These are phyloP conservation scores for Chrysolina oricalcia DNA, from an alignment of 2,888 invertebrate genomes.

Conservation along the genomic window DNA sequence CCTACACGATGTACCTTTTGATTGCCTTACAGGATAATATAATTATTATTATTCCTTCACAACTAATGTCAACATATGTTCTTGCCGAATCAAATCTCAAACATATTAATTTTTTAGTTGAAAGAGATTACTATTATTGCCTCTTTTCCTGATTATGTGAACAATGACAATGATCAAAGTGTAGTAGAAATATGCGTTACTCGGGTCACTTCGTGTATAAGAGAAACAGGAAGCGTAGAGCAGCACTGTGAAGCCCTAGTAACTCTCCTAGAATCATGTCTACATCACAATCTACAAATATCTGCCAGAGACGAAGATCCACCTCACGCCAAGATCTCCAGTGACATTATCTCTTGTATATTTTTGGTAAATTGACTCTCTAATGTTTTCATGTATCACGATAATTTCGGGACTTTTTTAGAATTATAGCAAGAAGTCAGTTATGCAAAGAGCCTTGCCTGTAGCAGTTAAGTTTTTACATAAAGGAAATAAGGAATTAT, in stretches of 20 bases:
- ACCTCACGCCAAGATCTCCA: slow-evolving; percentile 96
- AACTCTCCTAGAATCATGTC: slow-evolving; percentile 87
- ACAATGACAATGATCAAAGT: slow-evolving; percentile 93
- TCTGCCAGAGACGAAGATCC: slow-evolving; percentile 88
- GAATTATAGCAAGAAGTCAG: slow-evolving; percentile 81
- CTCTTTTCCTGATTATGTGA: slow-evolving; percentile 86
- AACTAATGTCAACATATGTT: no score
- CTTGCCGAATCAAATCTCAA: no score
- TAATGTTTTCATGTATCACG: slow-evolving; percentile 16
- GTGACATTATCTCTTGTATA: slow-evolving; percentile 94
- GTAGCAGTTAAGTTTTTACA: slow-evolving; percentile 93
- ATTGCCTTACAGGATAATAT: no score
- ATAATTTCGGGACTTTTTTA: slow-evolving; percentile 66
- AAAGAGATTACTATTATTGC: slow-evolving; percentile 87
- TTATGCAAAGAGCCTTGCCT: slow-evolving; percentile 90
- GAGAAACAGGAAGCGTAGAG: slow-evolving; percentile 91
- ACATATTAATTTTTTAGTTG: slow-evolving; percentile 71
- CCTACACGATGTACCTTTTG: no score
- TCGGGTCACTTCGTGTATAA: slow-evolving; percentile 90
- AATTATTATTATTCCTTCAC: no score
- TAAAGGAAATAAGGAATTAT: slow-evolving; percentile 91
- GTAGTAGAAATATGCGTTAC: slow-evolving; percentile 96
- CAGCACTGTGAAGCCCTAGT: slow-evolving; percentile 89
- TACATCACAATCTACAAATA: slow-evolving; percentile 91
- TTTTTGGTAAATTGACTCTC: slow-evolving; percentile 82